A percentile compares a stretch with the other conserved stretches of the same genome.
Conservation (phyloP, 2,113 vertebrate species). For the Micromys minutus region DNA sequence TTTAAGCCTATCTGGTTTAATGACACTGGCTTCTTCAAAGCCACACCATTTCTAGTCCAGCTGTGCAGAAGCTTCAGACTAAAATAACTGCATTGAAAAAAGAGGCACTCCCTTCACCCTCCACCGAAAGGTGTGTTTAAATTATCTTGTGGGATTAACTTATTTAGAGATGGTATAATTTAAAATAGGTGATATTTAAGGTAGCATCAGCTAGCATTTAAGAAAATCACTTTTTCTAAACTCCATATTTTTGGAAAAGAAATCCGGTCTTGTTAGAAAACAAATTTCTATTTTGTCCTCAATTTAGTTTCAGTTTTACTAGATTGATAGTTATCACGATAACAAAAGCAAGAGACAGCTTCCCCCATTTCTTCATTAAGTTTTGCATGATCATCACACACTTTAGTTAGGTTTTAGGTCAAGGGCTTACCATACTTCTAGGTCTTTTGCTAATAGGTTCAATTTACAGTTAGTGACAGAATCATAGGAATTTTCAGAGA, state of each 20-base stretch:
- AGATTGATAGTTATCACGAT: conserved; percentile 63
- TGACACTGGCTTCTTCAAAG: conserved; percentile 73
- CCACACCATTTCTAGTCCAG: conserved; percentile 62
- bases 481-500: conserved; percentile 61
- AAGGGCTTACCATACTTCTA: conserved; percentile 46
- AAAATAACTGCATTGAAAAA: conserved; percentile 49
- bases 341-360: conserved; percentile 63
- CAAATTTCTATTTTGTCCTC: conserved; percentile 54
- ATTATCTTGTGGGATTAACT: conserved; percentile 75
- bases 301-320: conserved; percentile 68
- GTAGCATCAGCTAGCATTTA: conserved; percentile 60
- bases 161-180: conserved; percentile 78
- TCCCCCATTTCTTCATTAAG: conserved; percentile 63
- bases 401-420: conserved; percentile 51
- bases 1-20: conserved; percentile 63
- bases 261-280: conserved; percentile 64
- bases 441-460: conserved; percentile 59
- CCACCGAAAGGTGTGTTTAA: conserved; percentile 66
- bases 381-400: conserved; percentile 72
- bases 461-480: conserved; percentile 50
- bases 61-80: conserved; percentile 67
- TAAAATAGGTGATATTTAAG: conserved; percentile 74
- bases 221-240: conserved; percentile 70
- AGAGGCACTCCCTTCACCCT: background rate
- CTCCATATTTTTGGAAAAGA: conserved; percentile 72